These are phyloP conservation scores for Poecilia gillii DNA, from an alignment of 2,797 vertebrate genomes.

Conservation along the genomic window DNA sequence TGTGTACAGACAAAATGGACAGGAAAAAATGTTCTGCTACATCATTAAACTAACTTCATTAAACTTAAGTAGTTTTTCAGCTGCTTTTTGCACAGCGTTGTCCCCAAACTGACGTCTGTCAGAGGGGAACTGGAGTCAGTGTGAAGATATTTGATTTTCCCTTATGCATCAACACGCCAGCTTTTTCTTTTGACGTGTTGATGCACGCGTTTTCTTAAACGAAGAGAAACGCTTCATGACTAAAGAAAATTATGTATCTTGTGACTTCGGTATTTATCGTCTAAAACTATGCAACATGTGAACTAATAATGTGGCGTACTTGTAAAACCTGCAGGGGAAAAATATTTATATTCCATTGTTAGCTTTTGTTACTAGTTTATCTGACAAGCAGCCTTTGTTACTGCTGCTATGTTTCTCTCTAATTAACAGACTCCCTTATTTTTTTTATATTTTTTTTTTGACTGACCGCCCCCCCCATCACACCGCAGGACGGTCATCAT, in stretches of 20 bases:
- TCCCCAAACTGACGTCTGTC: background rate
- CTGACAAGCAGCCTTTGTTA: slow-evolving; percentile 62
- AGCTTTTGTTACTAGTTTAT: slow-evolving; percentile 40
- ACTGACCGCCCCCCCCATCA: slow-evolving; percentile 31
- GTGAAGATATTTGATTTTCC: background rate
- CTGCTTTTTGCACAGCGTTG: background rate
- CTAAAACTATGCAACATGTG: background rate
- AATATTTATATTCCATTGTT: slow-evolving; percentile 1
- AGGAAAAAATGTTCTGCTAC: background rate
- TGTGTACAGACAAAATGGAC: background rate
- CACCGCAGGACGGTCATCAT: slow-evolving; percentile 72
- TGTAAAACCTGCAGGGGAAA: background rate
- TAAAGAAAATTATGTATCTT: background rate
- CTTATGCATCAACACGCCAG: background rate
- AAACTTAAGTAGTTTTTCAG: background rate
- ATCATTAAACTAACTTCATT: background rate
- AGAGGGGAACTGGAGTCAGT: background rate
- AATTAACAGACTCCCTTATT: slow-evolving; percentile 74
- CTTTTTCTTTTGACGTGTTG: background rate
- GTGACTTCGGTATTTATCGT: background rate
- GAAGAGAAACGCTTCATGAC: background rate
- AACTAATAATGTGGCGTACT: background rate
- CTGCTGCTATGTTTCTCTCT: slow-evolving; percentile 61
- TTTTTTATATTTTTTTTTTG: slow-evolving; percentile 33
- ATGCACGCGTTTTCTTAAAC: no score